Conservation (phyloP, 2,888 invertebrate species). For the Cataglyphis altisquamis region DNA sequence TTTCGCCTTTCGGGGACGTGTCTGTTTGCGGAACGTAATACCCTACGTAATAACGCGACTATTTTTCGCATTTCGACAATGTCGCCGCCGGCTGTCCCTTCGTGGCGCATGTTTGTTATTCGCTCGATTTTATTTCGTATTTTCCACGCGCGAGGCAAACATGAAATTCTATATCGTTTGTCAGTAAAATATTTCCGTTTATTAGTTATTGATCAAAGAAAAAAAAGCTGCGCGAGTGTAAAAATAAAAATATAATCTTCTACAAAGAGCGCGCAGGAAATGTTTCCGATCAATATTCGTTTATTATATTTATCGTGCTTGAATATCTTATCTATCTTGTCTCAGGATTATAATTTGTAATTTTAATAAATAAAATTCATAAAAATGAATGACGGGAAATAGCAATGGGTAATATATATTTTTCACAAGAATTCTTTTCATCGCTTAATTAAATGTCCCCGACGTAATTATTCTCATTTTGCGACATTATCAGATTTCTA, state of each 20-base stretch:
- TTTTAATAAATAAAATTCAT: background rate
- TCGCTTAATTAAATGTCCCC: conserved; percentile 33
- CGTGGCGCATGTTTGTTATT: conserved; percentile 5
- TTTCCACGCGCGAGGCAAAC: conserved; percentile 16
- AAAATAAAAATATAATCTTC: conserved; percentile 5
- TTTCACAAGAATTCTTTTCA: background rate
- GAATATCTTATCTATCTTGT: background rate
- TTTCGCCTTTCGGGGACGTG: conserved; percentile 31
- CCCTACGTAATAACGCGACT: conserved; percentile 16
- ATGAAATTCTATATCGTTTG: conserved; percentile 31
- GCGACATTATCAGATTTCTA: background rate
- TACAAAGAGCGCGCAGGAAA: background rate
- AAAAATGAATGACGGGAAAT: background rate
- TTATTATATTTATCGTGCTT: background rate
- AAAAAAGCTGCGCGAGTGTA: background rate
- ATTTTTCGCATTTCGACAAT: conserved; percentile 52
- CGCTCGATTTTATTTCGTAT: background rate
- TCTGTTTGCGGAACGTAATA: conserved; percentile 45
- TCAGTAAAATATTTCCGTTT: background rate
- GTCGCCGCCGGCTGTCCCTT: conserved; percentile 7
- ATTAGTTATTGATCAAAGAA: background rate
- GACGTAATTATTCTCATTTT: conserved; percentile 21
- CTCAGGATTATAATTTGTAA: background rate
- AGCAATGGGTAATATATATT: background rate
- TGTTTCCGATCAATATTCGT: background rate